Evolutionary conservation across 2,888 invertebrate species (phyloP), one percentile per base, ranked within the genome.

Genomic region (Ormyrus labotus): DNA sequence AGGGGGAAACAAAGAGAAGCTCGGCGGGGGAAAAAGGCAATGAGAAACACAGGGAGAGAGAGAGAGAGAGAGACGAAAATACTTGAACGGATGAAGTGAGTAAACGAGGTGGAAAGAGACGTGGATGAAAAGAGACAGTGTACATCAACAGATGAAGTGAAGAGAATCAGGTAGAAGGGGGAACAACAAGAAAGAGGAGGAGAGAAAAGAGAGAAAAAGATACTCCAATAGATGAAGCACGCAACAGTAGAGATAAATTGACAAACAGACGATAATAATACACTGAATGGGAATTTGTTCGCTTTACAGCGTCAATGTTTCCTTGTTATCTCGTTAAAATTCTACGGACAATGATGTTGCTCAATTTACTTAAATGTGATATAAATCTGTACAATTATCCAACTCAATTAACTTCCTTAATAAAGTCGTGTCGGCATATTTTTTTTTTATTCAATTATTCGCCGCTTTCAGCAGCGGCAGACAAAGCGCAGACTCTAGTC

Each of bases 71-170:
- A 72, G 71, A 51, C 65, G 61, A 80, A 78, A 80, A 80, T 70
- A 71, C 75, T 76, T 34, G 80, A 71, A 50, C 71, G 71, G 71
- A 75, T 74, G 58, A 75, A 75, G 80, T 70, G 75, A 74, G 74
- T 69, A 70, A 70, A 74, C 69, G 68, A 79, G 78, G 78, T 57
- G 72, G 72, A 68, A 79, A 77, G 69, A 64, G 57, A 71, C 13
- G 75, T 55, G 76, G 34, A 64, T 70, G 70, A 64, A 51, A 77
- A 57, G 70, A 77, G 64, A 19, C 50, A 61, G 60, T 50, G 61
- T 45, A 50, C 58, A 60, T 55, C 55, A 45, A 51, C 55, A 57
- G 64, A 63, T 55, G 70, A 65, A 75, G 73, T 51, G 68, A 73
- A 69, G 34, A 34, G 73, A 74, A 79, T 63, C 78, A 63, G 77